These are phyloP conservation scores for Burhinus oedicnemus DNA, from an alignment of 2,113 vertebrate genomes.

Conservation along the genomic window DNA sequence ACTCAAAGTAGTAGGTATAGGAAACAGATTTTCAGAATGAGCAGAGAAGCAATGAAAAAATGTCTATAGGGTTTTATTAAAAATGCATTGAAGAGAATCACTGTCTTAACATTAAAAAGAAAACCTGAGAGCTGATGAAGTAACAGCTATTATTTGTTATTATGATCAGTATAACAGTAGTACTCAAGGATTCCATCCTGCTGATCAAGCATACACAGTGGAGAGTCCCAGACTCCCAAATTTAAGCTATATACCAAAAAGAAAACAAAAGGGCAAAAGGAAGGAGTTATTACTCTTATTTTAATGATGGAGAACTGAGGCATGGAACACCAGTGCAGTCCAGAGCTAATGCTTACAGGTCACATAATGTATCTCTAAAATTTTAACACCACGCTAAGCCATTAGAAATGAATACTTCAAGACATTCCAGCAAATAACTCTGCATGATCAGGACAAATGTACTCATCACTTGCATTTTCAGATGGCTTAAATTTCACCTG, in stretches of 20 bases:
- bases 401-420: background rate
- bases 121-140: background rate
- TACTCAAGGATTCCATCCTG: background rate
- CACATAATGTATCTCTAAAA: background rate
- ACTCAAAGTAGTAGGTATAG: background rate
- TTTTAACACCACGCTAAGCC: background rate
- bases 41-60: background rate
- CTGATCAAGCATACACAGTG: background rate
- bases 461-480: background rate
- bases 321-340: background rate
- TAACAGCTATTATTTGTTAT: background rate
- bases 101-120: background rate
- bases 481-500: background rate
- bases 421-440: background rate
- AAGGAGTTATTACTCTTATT: background rate
- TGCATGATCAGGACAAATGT: background rate
- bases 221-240: background rate
- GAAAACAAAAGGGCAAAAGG: background rate
- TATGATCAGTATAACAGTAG: fast-evolving
- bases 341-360: background rate
- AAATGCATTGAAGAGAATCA: background rate
- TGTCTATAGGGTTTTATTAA: background rate
- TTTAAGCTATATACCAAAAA: background rate
- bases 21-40: background rate
- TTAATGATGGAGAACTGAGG: background rate